Conservation (phyloP, 2,797 vertebrate species). For the Coregonus suidteri region DNA sequence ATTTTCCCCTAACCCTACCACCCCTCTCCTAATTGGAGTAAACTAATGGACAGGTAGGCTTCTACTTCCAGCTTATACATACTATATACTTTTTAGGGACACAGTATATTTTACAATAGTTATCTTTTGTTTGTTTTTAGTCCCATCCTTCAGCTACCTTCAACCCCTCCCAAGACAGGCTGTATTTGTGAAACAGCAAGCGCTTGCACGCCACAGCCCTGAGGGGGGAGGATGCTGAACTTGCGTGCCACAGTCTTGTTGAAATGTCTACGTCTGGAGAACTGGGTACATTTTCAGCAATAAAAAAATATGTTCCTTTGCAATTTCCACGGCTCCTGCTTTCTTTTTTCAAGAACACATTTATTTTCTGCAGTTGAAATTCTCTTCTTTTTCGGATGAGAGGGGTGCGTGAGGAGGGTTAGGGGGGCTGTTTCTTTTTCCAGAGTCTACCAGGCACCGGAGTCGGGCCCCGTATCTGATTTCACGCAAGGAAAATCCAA, state of each 20-base stretch:
- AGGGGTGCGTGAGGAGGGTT: slow-evolving; percentile 42
- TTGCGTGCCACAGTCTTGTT: slow-evolving; percentile 80
- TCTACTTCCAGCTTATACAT: too few relatives aligned
- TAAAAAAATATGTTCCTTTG: slow-evolving; percentile 64
- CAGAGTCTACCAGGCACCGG: slow-evolving; percentile 67
- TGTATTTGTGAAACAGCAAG: slow-evolving; percentile 74
- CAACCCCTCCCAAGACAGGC: slow-evolving; percentile 52
- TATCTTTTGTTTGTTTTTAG: too few relatives aligned
- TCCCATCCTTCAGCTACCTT: too few relatives aligned
- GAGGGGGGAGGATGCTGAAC: slow-evolving; percentile 75
- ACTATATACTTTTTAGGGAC: too few relatives aligned
- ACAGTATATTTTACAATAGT: too few relatives aligned
- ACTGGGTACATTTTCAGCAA: slow-evolving; percentile 71
- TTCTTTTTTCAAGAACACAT: slow-evolving; percentile 54
- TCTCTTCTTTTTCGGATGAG: slow-evolving; percentile 58
- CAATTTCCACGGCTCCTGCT: slow-evolving; percentile 70
- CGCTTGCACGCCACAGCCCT: slow-evolving; percentile 74
- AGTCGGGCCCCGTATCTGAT: slow-evolving; percentile 72
- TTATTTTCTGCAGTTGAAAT: slow-evolving; percentile 69
- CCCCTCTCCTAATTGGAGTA: too few relatives aligned
- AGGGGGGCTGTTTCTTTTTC: slow-evolving; percentile 72
- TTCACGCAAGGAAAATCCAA: slow-evolving; percentile 74
- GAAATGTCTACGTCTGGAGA: slow-evolving; percentile 76
- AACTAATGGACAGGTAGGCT: too few relatives aligned
- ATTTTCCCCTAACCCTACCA: too few relatives aligned